Evolutionary conservation across 2,113 vertebrate species (phyloP), one percentile per base, ranked within the genome.

Genomic region (Tapirus terrestris): DNA sequence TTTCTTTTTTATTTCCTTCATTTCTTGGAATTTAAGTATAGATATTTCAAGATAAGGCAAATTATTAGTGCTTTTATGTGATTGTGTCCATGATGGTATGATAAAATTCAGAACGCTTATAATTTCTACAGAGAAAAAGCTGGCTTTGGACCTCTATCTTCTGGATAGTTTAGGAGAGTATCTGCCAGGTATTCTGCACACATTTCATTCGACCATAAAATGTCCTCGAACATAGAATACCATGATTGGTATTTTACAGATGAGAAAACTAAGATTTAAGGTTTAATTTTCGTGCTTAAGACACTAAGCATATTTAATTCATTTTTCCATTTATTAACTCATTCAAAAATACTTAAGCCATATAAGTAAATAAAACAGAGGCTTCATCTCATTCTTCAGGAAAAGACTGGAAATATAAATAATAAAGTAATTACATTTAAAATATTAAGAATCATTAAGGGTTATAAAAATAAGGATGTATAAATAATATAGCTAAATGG

Each of bases 21-120:
- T 58, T 96, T 96, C 3, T 75, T 53, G 1, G 5, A 51, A 83
- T 87, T 92, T 68, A 91, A 79, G 17, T 77, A 88, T 9, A 91
- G 8, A 48, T 56, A 36, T 87, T 91, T 72, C 39, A 92, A 89
- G 5, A 8, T 23, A 70, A 3, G 10, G 3, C 48, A 63, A 87
- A 60, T 92, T 81, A 93, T 61, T 79, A 79, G 0, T 77, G 48
- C 0, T 65, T 97, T 90, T 77, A 36, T 63, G 14, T 79, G 18
- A 48, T 48, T 12, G 3, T 31, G 1, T 63, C 10, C 31, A 23
- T 76, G 29, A 89, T 67, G 17, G 3, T 70, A 0, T 88, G 60
- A 87, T 27, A 75, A 91, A 88, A 39, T 85, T 81, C 29, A 65
- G 25, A 87, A 51, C 0, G 2, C 48, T 33, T 88, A 25, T 80